Conservation (phyloP, 1,140 invertebrate genomes). For the Bradysia coprophila region DNA sequence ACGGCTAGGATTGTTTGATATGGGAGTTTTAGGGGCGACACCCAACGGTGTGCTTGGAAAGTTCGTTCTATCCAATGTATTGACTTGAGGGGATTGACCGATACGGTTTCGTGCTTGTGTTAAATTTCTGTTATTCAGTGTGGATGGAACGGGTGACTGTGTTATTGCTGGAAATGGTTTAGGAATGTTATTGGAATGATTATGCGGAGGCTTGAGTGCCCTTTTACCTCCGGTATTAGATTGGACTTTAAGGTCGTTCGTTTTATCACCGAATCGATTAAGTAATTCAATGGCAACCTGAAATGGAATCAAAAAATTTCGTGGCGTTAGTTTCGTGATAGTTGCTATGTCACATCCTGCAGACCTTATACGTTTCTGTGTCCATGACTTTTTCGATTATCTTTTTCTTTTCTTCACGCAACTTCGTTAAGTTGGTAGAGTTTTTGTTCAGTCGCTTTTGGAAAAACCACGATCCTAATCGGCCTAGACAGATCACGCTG, state of each 20-base stretch:
- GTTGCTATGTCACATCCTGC: conserved; percentile 9
- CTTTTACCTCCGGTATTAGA: background rate
- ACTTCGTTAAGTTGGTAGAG: conserved; percentile 48
- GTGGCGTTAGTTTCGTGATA: too few species aligned
- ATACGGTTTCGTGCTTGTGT: too few species aligned
- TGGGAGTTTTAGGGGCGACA: too few species aligned
- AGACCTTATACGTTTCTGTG: conserved; percentile 90
- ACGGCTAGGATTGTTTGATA: too few species aligned
- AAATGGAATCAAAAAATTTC: too few species aligned
- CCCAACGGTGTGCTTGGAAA: too few species aligned
- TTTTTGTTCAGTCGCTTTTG: conserved; percentile 64
- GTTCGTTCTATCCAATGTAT: too few species aligned
- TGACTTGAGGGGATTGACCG: too few species aligned
- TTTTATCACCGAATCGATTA: conserved; percentile 18
- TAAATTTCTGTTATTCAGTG: too few species aligned
- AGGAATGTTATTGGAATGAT: background rate
- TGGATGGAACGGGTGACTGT: too few species aligned
- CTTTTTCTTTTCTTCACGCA: conserved; percentile 67
- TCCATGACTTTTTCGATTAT: conserved; percentile 93
- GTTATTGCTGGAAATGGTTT: too few species aligned
- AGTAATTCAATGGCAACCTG: conserved; percentile 19
- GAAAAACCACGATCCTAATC: conserved; percentile 73
- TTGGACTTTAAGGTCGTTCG: background rate
- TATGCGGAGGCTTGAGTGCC: too few species aligned
- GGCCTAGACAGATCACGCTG: conserved; percentile 64